These are phyloP conservation scores for Leucosticte australis DNA, from an alignment of 2,113 vertebrate species.

Conservation along the genomic window DNA sequence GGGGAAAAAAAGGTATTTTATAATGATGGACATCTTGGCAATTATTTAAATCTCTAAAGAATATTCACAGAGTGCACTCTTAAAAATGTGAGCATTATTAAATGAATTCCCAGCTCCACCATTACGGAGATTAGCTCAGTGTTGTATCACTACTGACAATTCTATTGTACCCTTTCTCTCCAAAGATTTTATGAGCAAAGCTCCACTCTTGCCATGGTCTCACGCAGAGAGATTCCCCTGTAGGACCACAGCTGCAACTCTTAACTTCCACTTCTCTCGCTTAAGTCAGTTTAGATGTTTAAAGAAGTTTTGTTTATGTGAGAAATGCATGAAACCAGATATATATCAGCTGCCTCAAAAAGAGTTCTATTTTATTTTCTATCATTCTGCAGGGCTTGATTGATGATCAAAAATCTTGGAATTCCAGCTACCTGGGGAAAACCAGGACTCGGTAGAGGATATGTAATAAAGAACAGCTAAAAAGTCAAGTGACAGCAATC, in stretches of 20 bases:
- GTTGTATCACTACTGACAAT: not conserved
- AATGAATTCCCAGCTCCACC: not conserved
- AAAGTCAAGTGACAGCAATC: slow-evolving; percentile 50
- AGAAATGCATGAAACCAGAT: slow-evolving; percentile 20
- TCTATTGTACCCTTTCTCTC: not conserved
- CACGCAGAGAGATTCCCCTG: not conserved
- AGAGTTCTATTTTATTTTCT: slow-evolving; percentile 29
- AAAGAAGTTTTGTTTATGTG: not conserved
- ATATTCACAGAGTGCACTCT: not conserved
- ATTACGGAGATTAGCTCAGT: not conserved
- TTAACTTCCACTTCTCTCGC: not conserved
- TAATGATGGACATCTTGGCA: not conserved
- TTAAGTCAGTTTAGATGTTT: not conserved
- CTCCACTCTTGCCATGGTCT: not conserved
- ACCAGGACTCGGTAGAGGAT: not conserved
- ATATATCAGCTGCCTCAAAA: not conserved
- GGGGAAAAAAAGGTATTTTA: not conserved
- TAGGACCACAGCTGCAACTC: not conserved
- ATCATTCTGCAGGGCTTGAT: not conserved
- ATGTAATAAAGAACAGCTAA: slow-evolving; percentile 48
- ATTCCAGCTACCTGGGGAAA: slow-evolving; percentile 44
- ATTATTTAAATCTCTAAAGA: slow-evolving; percentile 12
- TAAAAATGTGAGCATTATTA: not conserved
- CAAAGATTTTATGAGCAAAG: not conserved
- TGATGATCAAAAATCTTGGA: slow-evolving; percentile 23